Percentiles rank a stretch among this genome's conserved stretches.
phyloP scores from a whole-genome alignment of 2,888 invertebrate species.

The Tetropium fuscum region DNA sequence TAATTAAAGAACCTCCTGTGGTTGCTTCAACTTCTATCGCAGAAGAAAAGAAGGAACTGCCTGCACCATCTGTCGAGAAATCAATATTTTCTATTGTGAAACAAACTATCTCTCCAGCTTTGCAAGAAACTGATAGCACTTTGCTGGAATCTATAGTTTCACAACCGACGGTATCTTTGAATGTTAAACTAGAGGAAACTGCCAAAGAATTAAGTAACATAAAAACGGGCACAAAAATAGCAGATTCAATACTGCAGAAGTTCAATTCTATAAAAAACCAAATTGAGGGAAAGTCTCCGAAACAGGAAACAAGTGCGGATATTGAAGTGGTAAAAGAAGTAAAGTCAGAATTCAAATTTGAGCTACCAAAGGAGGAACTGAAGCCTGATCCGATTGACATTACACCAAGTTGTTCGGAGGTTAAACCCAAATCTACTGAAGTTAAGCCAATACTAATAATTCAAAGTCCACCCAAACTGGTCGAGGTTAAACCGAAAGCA shows the following conservation, averaged over 20 bases:
- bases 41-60: conserved; percentile 26
- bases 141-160: conserved; percentile 60
- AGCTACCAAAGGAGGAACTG: conserved; percentile 29
- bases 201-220: conserved; percentile 59
- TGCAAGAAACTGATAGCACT: conserved; percentile 63
- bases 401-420: conserved; percentile 19
- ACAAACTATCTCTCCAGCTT: conserved; percentile 59
- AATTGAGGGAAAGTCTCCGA: conserved; percentile 47
- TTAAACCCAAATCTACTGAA: conserved; percentile 21
- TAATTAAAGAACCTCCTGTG: conserved; percentile 16
- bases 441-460: conserved; percentile 4
- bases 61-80: conserved; percentile 27
- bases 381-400: conserved; percentile 31
- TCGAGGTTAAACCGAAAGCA: conserved; percentile 14
- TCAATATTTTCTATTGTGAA: conserved; percentile 38
- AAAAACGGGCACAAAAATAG: conserved; percentile 64
- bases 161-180: conserved; percentile 46
- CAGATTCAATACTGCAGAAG: conserved; percentile 63
- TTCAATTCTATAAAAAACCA: conserved; percentile 60
- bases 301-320: conserved; percentile 49
- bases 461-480: conserved; percentile 12
- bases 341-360: conserved; percentile 29
- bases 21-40: not conserved
- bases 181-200: conserved; percentile 58
- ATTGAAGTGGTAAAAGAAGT: conserved; percentile 24